Conservation (phyloP, 2,113 vertebrate genomes). For the Mormoops blainvillei region DNA sequence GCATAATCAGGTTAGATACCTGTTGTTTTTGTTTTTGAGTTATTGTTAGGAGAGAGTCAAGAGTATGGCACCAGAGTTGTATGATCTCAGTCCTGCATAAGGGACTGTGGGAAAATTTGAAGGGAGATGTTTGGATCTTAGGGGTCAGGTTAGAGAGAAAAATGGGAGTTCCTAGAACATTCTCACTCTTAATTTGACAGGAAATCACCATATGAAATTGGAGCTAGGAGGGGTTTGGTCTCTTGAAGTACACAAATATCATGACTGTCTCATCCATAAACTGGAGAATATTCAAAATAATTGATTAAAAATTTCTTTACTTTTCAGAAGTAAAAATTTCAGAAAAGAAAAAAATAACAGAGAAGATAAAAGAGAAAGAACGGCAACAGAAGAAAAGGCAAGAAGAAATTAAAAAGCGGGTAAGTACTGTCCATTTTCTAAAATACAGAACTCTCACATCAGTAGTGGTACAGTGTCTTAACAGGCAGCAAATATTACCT, state of each 20-base stretch:
- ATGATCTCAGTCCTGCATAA: not conserved
- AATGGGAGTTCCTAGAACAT: not conserved
- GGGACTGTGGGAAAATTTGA: not conserved
- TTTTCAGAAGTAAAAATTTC: slow-evolving; percentile 88
- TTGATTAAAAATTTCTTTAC: slow-evolving; percentile 49
- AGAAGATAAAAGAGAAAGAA: slow-evolving; percentile 98
- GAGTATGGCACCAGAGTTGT: not conserved
- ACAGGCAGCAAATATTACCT: not conserved
- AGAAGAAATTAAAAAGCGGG: slow-evolving; percentile 86
- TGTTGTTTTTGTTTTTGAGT: not conserved
- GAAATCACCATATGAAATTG: not conserved
- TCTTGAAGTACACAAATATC: not conserved
- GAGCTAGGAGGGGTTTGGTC: not conserved
- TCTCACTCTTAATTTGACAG: not conserved
- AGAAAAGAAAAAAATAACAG: slow-evolving; percentile 96
- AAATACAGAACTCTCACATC: not conserved
- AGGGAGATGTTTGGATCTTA: not conserved
- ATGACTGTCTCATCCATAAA: not conserved
- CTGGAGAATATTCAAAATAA: slow-evolving; percentile 33
- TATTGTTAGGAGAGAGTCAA: not conserved
- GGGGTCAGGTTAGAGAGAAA: not conserved
- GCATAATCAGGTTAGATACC: not conserved
- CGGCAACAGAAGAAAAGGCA: slow-evolving; percentile 91
- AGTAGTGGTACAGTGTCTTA: not conserved
- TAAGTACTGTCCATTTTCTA: slow-evolving; percentile 66